Conservation (phyloP, 2,888 invertebrate genomes). For the Andricus quercusramuli region DNA sequence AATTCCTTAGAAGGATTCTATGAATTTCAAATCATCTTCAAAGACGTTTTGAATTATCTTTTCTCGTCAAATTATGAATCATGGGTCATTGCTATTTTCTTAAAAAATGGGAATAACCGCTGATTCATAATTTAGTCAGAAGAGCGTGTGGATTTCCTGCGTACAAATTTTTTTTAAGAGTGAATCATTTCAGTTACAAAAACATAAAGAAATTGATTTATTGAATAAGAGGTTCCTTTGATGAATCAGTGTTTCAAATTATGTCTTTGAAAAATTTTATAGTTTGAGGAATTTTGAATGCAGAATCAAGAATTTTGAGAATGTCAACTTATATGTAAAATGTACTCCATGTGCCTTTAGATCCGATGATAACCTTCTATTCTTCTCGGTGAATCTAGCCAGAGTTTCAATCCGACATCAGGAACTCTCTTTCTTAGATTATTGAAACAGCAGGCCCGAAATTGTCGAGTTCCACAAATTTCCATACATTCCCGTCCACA, state of each 20-base stretch:
- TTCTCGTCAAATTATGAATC: background rate
- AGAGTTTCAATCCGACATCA: slow-evolving; percentile 60
- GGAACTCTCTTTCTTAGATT: slow-evolving; percentile 82
- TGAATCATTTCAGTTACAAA: background rate
- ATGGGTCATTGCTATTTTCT: background rate
- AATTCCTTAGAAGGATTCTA: background rate
- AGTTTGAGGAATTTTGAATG: background rate
- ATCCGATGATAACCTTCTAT: background rate
- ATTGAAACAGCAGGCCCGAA: slow-evolving; percentile 87
- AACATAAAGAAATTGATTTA: background rate
- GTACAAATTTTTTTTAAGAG: background rate
- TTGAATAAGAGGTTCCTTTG: background rate
- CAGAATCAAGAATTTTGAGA: background rate
- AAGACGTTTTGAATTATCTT: background rate
- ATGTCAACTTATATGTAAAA: background rate
- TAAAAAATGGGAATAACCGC: background rate
- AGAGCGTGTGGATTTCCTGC: background rate
- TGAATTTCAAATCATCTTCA: background rate
- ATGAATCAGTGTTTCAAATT: background rate
- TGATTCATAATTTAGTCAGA: background rate
- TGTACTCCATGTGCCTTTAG: background rate
- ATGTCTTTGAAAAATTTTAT: background rate
- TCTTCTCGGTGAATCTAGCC: slow-evolving; percentile 50
- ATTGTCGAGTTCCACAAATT: slow-evolving; percentile 85
- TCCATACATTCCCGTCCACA: slow-evolving; percentile 85